These are phyloP conservation scores for Agrotis exclamationis DNA, from an alignment of 2,888 invertebrate species.

Conservation along the genomic window DNA sequence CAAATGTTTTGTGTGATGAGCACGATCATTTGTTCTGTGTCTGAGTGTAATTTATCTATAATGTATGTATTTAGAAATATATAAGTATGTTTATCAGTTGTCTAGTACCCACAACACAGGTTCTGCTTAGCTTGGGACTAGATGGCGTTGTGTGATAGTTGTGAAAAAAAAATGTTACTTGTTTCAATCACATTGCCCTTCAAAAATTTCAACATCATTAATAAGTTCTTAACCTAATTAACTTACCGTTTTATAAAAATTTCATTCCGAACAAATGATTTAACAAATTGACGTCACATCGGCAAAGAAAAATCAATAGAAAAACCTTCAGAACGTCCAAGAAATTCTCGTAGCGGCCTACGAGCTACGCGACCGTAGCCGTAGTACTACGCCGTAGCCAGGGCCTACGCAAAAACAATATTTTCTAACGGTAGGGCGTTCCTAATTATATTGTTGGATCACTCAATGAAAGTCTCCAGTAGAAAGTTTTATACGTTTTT, in stretches of 20 bases:
- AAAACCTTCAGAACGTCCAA: conserved; percentile 57
- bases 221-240: too few species aligned
- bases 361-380: conserved; percentile 66
- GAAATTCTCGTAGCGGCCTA: conserved; percentile 49
- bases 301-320: conserved; percentile 44
- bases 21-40: too few species aligned
- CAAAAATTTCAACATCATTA: too few species aligned
- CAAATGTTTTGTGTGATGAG: too few species aligned
- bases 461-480: conserved; percentile 58
- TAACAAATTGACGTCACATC: conserved; percentile 41
- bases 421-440: conserved; percentile 56
- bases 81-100: too few species aligned
- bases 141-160: too few species aligned
- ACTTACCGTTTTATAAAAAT: conserved; percentile 18
- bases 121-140: too few species aligned
- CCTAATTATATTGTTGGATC: conserved; percentile 63
- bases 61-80: too few species aligned
- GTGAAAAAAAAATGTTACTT: too few species aligned
- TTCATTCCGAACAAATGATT: conserved; percentile 26
- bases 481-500: conserved; percentile 40
- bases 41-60: too few species aligned
- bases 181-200: too few species aligned
- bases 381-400: conserved; percentile 78
- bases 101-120: too few species aligned
- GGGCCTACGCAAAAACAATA: conserved; percentile 73